These are phyloP conservation scores for Atractosteus spatula DNA, from an alignment of 2,113 vertebrate species.

Conservation along the genomic window DNA sequence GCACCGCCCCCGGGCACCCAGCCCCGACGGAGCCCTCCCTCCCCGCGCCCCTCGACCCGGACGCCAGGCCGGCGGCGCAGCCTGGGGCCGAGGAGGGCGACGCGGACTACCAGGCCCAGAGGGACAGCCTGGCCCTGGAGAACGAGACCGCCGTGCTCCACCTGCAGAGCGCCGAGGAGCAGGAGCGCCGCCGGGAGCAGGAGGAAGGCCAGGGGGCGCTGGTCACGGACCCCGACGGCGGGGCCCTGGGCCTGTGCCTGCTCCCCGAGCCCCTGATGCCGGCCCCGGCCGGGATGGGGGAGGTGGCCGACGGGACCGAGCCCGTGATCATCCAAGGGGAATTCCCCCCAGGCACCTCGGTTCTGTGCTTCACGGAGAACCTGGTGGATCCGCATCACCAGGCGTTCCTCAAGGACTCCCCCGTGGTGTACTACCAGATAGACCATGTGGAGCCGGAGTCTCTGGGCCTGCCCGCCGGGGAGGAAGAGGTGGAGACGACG, in stretches of 20 bases:
- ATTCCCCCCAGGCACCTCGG: conserved; percentile 75
- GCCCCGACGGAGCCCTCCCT: conserved; percentile 27
- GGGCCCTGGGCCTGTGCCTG: conserved; percentile 70
- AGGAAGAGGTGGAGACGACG: conserved; percentile 28
- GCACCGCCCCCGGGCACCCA: conserved; percentile 16
- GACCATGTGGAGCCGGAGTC: conserved; percentile 59
- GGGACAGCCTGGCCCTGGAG: conserved; percentile 71
- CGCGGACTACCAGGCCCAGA: conserved; percentile 53
- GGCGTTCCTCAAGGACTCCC: conserved; percentile 69
- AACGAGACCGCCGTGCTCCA: conserved; percentile 90
- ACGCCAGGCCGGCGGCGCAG: conserved; percentile 50
- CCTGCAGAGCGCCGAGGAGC: conserved; percentile 89
- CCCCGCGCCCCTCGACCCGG: conserved; percentile 40
- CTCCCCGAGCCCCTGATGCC: conserved; percentile 67
- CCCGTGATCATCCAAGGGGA: conserved; percentile 80
- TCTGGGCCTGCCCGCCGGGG: conserved; percentile 46
- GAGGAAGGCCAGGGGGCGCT: conserved; percentile 66
- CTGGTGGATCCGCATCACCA: conserved; percentile 51
- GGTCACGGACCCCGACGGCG: conserved; percentile 57
- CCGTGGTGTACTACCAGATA: conserved; percentile 82
- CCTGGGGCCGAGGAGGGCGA: conserved; percentile 35
- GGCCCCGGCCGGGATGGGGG: conserved; percentile 48
- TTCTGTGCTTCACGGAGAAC: conserved; percentile 81
- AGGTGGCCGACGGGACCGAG: conserved; percentile 48
- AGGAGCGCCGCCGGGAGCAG: conserved; percentile 82